phyloP scores from a whole-genome alignment of 2,888 invertebrate species.

The Polietes domitor region DNA sequence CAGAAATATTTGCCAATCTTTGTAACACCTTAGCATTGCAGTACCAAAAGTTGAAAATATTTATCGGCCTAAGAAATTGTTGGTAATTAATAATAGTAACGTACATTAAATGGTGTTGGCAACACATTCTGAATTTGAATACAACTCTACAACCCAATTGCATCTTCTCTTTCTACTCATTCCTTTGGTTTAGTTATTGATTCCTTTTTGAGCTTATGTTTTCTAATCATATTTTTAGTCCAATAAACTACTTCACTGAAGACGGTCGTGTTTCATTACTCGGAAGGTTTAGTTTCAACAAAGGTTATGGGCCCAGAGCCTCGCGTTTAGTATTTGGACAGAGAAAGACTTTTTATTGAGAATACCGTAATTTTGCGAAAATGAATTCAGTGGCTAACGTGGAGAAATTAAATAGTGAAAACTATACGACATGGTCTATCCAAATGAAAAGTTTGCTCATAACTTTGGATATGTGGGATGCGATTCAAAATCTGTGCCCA shows the following conservation, averaged over 20 bases:
- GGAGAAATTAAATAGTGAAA: conserved; percentile 41
- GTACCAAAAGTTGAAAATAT: too few relatives aligned
- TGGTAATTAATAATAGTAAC: not conserved
- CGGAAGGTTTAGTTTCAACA: conserved; percentile 20
- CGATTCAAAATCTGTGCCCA: conserved; percentile 3
- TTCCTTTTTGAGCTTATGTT: not conserved
- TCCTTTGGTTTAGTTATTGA: not conserved
- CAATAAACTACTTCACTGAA: conserved; percentile 11
- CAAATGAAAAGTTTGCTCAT: conserved; percentile 45
- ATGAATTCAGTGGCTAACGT: conserved; percentile 43
- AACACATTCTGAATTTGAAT: not conserved
- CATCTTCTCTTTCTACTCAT: not conserved
- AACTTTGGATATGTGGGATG: conserved; percentile 48
- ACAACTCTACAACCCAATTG: conserved; percentile 19
- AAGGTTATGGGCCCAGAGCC: conserved; percentile 51
- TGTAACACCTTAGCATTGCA: too few relatives aligned
- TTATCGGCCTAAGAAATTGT: too few relatives aligned
- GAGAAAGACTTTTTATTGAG: not conserved
- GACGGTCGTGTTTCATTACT: not conserved
- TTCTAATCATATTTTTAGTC: conserved; percentile 17
- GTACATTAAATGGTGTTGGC: not conserved
- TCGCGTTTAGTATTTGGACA: not conserved
- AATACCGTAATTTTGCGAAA: conserved; percentile 21
- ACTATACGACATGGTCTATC: conserved; percentile 50
- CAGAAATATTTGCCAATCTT: too few relatives aligned